These are phyloP conservation scores for Anthonomus grandis DNA, from an alignment of 1,140 invertebrate species.

Conservation along the genomic window DNA sequence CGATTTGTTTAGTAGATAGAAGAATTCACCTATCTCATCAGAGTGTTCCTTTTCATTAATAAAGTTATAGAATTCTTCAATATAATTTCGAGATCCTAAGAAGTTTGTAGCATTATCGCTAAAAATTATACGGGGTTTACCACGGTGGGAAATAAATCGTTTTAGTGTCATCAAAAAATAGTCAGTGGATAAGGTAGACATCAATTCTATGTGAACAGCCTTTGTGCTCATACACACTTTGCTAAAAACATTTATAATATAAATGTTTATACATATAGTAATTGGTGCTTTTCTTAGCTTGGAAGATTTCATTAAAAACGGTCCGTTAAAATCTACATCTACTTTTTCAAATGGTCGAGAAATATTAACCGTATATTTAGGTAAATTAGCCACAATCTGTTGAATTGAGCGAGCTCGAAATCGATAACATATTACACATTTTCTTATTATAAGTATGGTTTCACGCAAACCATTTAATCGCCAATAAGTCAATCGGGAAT, in stretches of 20 bases:
- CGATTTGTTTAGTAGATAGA: not conserved
- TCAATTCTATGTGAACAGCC: conserved; percentile 49
- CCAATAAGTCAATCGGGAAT: too few relatives aligned
- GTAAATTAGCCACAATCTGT: not conserved
- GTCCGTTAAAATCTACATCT: not conserved
- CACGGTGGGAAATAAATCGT: conserved; percentile 45
- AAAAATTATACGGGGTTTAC: conserved; percentile 26
- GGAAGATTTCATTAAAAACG: not conserved
- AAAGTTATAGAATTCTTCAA: conserved; percentile 1
- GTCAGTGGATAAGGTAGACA: conserved; percentile 39
- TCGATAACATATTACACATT: too few relatives aligned
- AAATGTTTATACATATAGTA: conserved; percentile 40
- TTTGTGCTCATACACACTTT: too few relatives aligned
- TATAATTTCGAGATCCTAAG: conserved; percentile 7
- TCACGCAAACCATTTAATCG: too few relatives aligned
- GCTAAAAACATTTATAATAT: conserved; percentile 46
- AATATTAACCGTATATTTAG: not conserved
- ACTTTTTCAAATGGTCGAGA: not conserved
- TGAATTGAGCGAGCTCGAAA: too few relatives aligned
- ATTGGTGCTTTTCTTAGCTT: conserved; percentile 12
- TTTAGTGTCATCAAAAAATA: conserved; percentile 43
- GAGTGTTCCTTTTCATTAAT: not conserved
- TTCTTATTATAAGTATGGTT: too few relatives aligned
- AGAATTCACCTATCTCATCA: not conserved
- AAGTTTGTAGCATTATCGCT: conserved; percentile 31